Conservation (phyloP, 2,888 invertebrate genomes). For the Acleris cristana region DNA sequence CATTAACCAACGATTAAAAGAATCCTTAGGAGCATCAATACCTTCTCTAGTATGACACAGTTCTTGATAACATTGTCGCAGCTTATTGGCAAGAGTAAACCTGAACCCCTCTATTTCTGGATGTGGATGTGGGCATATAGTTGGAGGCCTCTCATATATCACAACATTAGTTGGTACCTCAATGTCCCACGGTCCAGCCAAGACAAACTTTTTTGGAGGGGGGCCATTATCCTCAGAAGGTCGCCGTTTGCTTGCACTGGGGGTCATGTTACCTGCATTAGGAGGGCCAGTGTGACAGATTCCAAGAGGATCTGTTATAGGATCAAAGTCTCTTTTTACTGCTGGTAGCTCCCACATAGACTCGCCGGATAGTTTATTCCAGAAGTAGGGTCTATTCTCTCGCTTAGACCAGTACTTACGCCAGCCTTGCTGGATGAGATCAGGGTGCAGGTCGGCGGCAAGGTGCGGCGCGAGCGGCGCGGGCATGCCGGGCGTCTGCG, state of each 20-base stretch:
- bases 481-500: conserved; percentile 85
- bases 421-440: conserved; percentile 93
- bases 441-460: conserved; percentile 77
- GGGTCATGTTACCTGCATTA: conserved; percentile 76
- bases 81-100: conserved; percentile 91
- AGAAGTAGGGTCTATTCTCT: conserved; percentile 97
- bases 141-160: conserved; percentile 93
- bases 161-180: conserved; percentile 96
- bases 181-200: conserved; percentile 97
- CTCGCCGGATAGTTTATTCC: conserved; percentile 97
- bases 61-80: conserved; percentile 96
- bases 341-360: conserved; percentile 98
- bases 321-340: conserved; percentile 93
- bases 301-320: conserved; percentile 95
- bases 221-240: conserved; percentile 92
- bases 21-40: conserved; percentile 98
- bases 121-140: conserved; percentile 94
- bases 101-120: conserved; percentile 96
- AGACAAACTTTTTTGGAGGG: conserved; percentile 92
- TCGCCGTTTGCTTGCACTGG: conserved; percentile 87
- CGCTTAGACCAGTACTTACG: conserved; percentile 98
- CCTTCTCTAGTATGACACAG: conserved; percentile 95
- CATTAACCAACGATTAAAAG: conserved; percentile 98
- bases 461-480: conserved; percentile 76
- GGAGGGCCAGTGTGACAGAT: conserved; percentile 85